Evolutionary conservation across 1,140 invertebrate species (phyloP).

Genomic region (Sitobion miscanthi): DNA sequence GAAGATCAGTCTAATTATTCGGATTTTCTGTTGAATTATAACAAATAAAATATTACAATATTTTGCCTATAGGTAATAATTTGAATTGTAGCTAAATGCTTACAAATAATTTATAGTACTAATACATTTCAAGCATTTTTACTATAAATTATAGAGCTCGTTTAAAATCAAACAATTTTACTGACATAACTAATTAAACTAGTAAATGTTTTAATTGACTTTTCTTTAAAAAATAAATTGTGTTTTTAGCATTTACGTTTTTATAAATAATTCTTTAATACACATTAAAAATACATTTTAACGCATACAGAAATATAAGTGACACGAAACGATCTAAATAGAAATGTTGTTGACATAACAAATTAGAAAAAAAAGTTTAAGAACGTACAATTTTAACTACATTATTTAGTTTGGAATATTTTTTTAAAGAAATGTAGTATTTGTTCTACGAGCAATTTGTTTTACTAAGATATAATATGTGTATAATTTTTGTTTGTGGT

Average conservation of each 20-base stretch:
- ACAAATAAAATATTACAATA: background rate
- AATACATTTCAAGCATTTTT: background rate
- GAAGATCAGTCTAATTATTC: background rate
- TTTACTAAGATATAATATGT: background rate
- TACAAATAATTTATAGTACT: background rate
- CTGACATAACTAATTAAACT: background rate
- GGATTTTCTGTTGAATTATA: too few relatives aligned
- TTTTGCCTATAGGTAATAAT: background rate
- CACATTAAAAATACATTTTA: slow-evolving; percentile 1
- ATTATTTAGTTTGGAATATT: background rate
- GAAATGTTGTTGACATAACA: slow-evolving; percentile 1
- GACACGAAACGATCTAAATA: background rate
- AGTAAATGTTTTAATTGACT: background rate
- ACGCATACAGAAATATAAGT: background rate
- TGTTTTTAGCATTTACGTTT: background rate
- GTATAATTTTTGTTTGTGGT: background rate
- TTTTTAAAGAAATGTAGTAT: background rate
- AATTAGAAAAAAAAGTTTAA: background rate
- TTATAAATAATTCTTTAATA: background rate
- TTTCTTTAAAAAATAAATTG: background rate
- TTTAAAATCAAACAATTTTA: background rate
- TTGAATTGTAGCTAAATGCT: background rate
- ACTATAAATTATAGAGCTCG: background rate
- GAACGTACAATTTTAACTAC: background rate
- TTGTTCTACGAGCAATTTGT: background rate